Percentiles rank a stretch among this genome's conserved stretches.
Conservation (phyloP, 2,113 vertebrate species). For the Fulmarus glacialis region DNA sequence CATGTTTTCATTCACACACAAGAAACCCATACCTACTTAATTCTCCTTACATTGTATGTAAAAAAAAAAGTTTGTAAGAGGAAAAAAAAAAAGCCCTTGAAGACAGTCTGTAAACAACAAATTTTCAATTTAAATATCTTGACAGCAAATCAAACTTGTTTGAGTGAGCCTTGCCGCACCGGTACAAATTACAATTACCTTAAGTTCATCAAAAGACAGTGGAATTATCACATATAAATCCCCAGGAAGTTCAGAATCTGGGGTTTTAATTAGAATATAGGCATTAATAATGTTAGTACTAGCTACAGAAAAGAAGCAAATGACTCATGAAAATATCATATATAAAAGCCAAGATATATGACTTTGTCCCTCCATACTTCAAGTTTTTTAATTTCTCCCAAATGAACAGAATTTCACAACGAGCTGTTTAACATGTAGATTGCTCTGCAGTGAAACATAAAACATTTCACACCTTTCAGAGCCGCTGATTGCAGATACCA, state of each 20-base stretch:
- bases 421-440: neutral
- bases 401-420: neutral
- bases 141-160: neutral
- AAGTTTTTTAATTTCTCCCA: neutral
- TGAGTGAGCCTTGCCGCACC: neutral
- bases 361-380: neutral
- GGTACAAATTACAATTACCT: fast-evolving
- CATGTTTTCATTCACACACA: fast-evolving
- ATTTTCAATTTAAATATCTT: neutral
- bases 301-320: neutral
- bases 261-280: neutral
- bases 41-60: neutral
- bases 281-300: neutral
- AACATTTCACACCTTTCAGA: conserved; percentile 19
- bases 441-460: neutral
- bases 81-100: neutral
- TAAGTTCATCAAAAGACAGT: neutral
- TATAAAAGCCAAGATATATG: neutral
- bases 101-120: neutral
- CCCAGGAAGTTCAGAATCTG: neutral
- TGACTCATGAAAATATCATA: neutral
- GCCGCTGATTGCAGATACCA: neutral
- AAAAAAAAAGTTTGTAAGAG: neutral
- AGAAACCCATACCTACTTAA: neutral
- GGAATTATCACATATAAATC: neutral